phyloP scores from a whole-genome alignment of 2,113 vertebrate species.

The Bagarius yarrelli region DNA sequence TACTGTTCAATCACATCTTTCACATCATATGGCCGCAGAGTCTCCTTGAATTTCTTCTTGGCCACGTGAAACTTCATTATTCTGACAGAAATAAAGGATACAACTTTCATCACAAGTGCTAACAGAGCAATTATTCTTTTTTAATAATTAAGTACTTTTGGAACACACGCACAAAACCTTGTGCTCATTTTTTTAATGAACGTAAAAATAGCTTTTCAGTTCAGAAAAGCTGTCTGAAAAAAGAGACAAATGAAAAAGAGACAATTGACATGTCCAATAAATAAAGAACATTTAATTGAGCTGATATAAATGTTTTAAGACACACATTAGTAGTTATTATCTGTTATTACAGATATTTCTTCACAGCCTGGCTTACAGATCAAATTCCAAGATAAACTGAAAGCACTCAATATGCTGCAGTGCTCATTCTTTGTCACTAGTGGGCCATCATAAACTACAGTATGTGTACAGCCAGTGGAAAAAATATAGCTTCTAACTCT shows the following conservation, averaged over 20 bases:
- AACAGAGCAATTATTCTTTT: not conserved
- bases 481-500: constrained; percentile 3
- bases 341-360: not conserved
- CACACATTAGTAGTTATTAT: not conserved
- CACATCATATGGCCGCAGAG: constrained; percentile 92
- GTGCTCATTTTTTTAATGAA: not conserved
- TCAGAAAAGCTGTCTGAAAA: not conserved
- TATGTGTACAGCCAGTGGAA: constrained; percentile 20
- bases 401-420: not conserved
- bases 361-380: not conserved
- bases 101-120: not conserved
- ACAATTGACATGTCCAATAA: not conserved
- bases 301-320: not conserved
- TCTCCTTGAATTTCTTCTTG: constrained; percentile 98
- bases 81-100: constrained; percentile 63
- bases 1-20: constrained; percentile 99
- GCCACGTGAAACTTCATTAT: constrained; percentile 99
- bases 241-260: not conserved
- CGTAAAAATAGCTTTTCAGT: not conserved
- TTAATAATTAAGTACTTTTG: not conserved
- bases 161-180: not conserved
- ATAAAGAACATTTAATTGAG: not conserved
- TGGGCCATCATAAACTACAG: constrained; percentile 47
- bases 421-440: constrained; percentile 54
- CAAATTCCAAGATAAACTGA: not conserved